Percentiles rank a stretch among this genome's conserved stretches.
Evolutionary conservation across 2,113 vertebrate genomes (phyloP).

Genomic region (Apteryx owenii): DNA sequence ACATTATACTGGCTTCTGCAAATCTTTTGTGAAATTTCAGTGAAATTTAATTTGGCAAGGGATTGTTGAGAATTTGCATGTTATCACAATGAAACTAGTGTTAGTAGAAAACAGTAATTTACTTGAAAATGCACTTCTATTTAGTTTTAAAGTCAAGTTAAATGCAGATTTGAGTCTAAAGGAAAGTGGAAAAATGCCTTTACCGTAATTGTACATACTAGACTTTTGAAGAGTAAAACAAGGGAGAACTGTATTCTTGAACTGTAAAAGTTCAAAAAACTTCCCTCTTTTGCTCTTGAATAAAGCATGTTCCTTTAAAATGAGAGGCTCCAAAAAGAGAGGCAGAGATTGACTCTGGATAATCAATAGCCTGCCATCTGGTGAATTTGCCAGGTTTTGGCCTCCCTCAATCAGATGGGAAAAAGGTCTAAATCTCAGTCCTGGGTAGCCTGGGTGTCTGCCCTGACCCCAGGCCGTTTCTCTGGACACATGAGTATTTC

Average conservation of each 20-base stretch:
- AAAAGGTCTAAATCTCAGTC: neutral
- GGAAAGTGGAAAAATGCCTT: neutral
- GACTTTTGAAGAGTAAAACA: neutral
- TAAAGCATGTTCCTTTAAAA: neutral
- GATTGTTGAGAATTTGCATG: neutral
- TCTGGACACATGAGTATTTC: neutral
- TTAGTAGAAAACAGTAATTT: neutral
- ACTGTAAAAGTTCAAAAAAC: neutral
- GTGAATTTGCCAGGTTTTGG: neutral
- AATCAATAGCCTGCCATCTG: neutral
- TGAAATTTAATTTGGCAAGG: neutral
- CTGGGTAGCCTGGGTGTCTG: neutral
- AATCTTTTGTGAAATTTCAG: neutral
- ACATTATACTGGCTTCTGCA: neutral
- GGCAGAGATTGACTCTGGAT: neutral
- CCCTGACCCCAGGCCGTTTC: neutral
- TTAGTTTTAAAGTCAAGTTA: neutral
- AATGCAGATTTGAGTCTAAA: neutral
- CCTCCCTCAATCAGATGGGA: neutral
- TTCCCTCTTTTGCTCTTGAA: neutral
- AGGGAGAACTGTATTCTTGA: neutral
- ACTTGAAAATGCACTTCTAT: neutral
- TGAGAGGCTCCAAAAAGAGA: neutral
- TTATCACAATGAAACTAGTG: neutral
- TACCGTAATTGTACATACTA: neutral